Conservation (phyloP, 2,113 vertebrate genomes). For the Ptilonorhynchus violaceus region DNA sequence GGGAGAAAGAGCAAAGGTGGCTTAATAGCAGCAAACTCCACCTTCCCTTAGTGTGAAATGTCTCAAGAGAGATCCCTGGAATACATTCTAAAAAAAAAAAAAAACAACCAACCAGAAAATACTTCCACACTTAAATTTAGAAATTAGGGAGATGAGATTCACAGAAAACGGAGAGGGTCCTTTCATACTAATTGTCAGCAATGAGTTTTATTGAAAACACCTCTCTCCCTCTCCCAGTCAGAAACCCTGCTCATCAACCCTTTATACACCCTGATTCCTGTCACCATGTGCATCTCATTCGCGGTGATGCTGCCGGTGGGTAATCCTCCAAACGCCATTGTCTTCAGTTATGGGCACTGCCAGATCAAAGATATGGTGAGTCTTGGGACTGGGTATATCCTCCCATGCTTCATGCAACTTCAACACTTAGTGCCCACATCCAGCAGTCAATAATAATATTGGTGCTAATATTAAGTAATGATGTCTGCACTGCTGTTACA, state of each 20-base stretch:
- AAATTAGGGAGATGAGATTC: background rate
- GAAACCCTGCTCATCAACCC: conserved; percentile 95
- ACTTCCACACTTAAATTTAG: background rate
- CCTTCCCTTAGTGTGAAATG: background rate
- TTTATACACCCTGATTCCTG: conserved; percentile 93
- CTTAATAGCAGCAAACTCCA: background rate
- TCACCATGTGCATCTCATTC: conserved; percentile 97
- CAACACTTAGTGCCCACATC: background rate
- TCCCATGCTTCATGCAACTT: background rate
- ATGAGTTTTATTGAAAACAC: background rate
- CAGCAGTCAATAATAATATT: background rate
- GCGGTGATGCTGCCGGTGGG: conserved; percentile 98
- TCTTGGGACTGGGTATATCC: background rate
- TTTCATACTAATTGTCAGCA: background rate
- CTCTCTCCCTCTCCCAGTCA: conserved; percentile 74
- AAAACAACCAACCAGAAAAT: background rate
- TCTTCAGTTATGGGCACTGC: conserved; percentile 97
- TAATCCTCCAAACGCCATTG: conserved; percentile 97
- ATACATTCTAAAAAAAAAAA: background rate
- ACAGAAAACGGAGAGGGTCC: background rate
- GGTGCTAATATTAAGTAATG: background rate
- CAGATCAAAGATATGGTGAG: conserved; percentile 96
- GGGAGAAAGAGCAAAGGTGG: background rate
- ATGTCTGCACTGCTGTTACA: background rate
- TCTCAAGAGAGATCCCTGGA: background rate